Evolutionary conservation across 2,113 vertebrate genomes (phyloP), one percentile per base, ranked within the genome.

Genomic region (Hyperopisus bebe): DNA sequence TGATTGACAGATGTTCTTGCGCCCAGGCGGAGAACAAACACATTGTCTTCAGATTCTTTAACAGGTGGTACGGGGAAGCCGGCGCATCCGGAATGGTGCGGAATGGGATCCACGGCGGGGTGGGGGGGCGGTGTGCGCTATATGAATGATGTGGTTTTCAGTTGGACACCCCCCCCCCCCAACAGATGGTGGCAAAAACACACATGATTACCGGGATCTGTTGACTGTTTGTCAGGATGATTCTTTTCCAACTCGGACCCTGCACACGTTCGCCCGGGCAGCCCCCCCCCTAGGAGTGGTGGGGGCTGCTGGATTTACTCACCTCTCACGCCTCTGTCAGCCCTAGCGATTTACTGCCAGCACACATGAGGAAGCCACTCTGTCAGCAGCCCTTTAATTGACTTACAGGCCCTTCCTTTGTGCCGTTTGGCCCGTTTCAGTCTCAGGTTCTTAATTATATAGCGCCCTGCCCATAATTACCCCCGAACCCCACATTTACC

Each of bases 1-100:
- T 95, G 95, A 96, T 94, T 95, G 95, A 95, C 95, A 94, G 94
- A 89, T 95, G 93, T 94, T 95, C 91, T 93, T 94, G 94, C 94
- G 92, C 93, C 88, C 93, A 93, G 93, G 93, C 90, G 90, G 88
- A 91, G 88, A 91, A 90, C 90, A 91, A 90, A 92, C 93, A 93
- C 91, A 91, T 92, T 90, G 94, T 86, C n/a, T 94, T 95, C 94
- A 83, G 93, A 95, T 95, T 95, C 95, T 94, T 95, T 95, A 92
- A 93, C 92, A 95, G 93, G 95, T 95, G 94, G 94, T 95, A 94
- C 92, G 92, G 93, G 92, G 89, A 91, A 90, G 92, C 92, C 21
- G 1, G 8, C 8, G 17, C 93, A 91, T 92, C 92, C 92, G 90
- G 92, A 94, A 94, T 90, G 91, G 93, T 92, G 89, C 88, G 89